phyloP scores from a whole-genome alignment of 2,888 invertebrate genomes.

The Clivina fossor region DNA sequence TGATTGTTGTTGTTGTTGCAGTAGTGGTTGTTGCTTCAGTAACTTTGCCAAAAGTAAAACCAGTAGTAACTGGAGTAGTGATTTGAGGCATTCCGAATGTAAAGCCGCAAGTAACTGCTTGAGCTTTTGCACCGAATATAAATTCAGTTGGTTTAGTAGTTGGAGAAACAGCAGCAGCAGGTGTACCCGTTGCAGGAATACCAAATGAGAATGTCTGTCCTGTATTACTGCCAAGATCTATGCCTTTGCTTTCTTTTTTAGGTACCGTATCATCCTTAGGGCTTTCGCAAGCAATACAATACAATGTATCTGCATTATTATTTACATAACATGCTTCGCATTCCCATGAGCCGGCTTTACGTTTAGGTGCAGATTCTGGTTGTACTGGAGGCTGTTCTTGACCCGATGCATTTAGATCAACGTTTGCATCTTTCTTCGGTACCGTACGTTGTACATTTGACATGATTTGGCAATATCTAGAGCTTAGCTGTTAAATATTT shows the following conservation, averaged over 20 bases:
- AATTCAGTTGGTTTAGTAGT: too few species aligned
- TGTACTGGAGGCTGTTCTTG: too few species aligned
- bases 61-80: conserved; percentile 36
- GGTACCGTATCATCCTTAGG: conserved; percentile 58
- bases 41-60: conserved; percentile 41
- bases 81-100: conserved; percentile 41
- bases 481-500: too few species aligned
- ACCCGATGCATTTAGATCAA: too few species aligned
- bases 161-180: conserved; percentile 37
- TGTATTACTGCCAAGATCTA: conserved; percentile 44
- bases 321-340: conserved; percentile 55
- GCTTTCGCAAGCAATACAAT: conserved; percentile 61
- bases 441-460: too few species aligned
- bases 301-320: conserved; percentile 51
- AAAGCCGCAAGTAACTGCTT: conserved; percentile 40
- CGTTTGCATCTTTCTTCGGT: too few species aligned
- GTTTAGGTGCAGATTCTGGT: too few species aligned
- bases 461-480: too few species aligned
- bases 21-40: conserved; percentile 26
- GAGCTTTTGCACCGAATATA: conserved; percentile 42
- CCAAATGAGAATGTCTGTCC: conserved; percentile 56
- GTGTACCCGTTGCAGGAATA: conserved; percentile 45
- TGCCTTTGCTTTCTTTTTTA: conserved; percentile 47
- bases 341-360: conserved; percentile 58
- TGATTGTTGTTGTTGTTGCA: conserved; percentile 21